These are phyloP conservation scores for Pocillopora grandis DNA, from an alignment of 92 coral and sea anemone species.

Conservation along the genomic window DNA sequence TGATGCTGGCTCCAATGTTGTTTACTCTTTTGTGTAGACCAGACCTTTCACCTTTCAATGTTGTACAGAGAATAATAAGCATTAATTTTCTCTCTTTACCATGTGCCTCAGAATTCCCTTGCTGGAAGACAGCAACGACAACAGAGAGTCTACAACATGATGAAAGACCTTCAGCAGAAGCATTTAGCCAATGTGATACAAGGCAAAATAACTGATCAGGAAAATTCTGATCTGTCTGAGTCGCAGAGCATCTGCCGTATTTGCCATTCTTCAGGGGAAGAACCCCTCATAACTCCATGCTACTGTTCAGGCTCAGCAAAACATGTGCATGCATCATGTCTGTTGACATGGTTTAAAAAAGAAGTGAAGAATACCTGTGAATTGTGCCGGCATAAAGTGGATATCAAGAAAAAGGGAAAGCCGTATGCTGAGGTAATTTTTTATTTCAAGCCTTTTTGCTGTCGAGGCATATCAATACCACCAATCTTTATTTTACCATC, in stretches of 20 bases:
- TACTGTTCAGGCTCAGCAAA: constrained; percentile 88
- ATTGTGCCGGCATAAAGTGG: constrained; percentile 87
- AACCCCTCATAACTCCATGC: constrained; percentile 86
- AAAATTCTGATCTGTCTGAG: constrained; percentile 67
- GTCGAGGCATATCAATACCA: too few relatives aligned
- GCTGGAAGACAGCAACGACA: constrained; percentile 75
- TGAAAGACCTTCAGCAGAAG: constrained; percentile 86
- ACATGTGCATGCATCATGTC: constrained; percentile 88
- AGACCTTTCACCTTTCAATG: too few relatives aligned
- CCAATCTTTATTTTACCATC: too few relatives aligned
- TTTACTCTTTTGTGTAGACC: too few relatives aligned
- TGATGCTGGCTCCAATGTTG: too few relatives aligned
- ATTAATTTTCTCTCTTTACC: background rate
- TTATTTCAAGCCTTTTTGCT: background rate
- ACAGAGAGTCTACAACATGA: constrained; percentile 81
- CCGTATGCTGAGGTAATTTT: constrained; percentile 79
- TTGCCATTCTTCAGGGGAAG: constrained; percentile 88
- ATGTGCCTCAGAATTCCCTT: constrained; percentile 5
- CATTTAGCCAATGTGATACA: constrained; percentile 77
- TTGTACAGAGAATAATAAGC: too few relatives aligned
- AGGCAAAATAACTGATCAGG: constrained; percentile 67
- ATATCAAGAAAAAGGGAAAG: constrained; percentile 82
- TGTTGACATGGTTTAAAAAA: constrained; percentile 87
- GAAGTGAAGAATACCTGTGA: constrained; percentile 93
- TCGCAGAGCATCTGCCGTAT: constrained; percentile 85